Conservation (phyloP, 1,140 invertebrate genomes). For the Sycophaga agraensis region DNA sequence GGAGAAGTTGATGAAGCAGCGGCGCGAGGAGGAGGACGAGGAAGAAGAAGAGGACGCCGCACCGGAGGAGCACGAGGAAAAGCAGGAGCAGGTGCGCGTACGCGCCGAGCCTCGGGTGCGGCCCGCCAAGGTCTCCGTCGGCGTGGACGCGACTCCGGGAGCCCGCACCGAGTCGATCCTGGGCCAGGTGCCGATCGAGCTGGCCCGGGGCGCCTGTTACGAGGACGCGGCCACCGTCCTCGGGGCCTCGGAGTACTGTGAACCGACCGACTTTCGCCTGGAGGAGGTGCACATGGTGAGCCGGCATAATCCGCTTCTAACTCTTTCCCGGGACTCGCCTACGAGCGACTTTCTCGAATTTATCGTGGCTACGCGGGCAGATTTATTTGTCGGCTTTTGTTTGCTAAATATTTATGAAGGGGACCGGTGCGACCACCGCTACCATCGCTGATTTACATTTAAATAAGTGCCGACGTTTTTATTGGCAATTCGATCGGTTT, state of each 20-base stretch:
- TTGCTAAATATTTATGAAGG: too few relatives aligned
- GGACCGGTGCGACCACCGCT: too few relatives aligned
- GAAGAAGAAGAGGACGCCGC: constrained; percentile 40
- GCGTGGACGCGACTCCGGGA: constrained; percentile 72
- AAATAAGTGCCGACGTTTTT: too few relatives aligned
- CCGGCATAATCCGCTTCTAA: too few relatives aligned
- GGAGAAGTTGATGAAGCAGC: constrained; percentile 57
- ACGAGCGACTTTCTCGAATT: too few relatives aligned
- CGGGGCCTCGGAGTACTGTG: constrained; percentile 19
- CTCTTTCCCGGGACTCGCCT: too few relatives aligned
- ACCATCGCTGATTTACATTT: too few relatives aligned
- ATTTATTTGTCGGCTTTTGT: too few relatives aligned
- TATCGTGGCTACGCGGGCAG: too few relatives aligned
- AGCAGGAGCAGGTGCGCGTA: neutral
- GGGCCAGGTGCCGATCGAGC: constrained; percentile 73
- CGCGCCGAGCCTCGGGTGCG: constrained; percentile 18
- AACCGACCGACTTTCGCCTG: constrained; percentile 10
- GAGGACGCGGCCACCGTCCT: neutral
- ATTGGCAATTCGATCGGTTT: too few relatives aligned
- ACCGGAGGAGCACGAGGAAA: too few relatives aligned
- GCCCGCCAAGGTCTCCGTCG: constrained; percentile 71
- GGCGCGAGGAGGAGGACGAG: constrained; percentile 50
- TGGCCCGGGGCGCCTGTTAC: constrained; percentile 35
- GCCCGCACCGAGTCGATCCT: constrained; percentile 70
- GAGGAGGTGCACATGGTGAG: neutral